These are phyloP conservation scores for Papilio demoleus DNA, from an alignment of 2,888 invertebrate genomes.

Conservation along the genomic window DNA sequence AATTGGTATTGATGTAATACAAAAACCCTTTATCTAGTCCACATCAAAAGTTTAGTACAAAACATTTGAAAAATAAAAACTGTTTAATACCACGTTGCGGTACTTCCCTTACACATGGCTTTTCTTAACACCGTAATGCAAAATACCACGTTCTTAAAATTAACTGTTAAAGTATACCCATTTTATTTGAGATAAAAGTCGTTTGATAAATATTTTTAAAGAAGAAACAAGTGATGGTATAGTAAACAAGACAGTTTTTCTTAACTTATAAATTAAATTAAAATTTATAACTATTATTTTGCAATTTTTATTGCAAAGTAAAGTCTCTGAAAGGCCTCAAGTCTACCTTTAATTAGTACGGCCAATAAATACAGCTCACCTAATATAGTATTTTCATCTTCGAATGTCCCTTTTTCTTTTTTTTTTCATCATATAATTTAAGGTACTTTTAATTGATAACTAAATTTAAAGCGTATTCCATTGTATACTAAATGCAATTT, in stretches of 20 bases:
- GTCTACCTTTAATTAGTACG: not conserved
- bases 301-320: not conserved
- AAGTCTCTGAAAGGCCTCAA: not conserved
- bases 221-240: not conserved
- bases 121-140: not conserved
- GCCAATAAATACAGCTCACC: too few relatives aligned
- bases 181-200: too few relatives aligned
- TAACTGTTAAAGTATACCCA: not conserved
- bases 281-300: not conserved
- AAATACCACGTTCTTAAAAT: not conserved
- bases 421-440: too few relatives aligned
- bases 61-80: too few relatives aligned
- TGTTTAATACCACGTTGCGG: not conserved
- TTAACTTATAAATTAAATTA: not conserved
- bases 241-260: not conserved
- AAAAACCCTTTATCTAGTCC: too few relatives aligned
- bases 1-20: not conserved
- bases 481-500: too few relatives aligned
- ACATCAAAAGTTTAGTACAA: too few relatives aligned
- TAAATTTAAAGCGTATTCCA: too few relatives aligned
- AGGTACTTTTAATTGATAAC: too few relatives aligned
- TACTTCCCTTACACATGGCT: conserved; percentile 24
- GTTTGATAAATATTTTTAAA: too few relatives aligned
- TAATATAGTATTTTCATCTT: too few relatives aligned
- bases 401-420: too few relatives aligned